These are phyloP conservation scores for Moxostoma hubbsi DNA, from an alignment of 2,797 vertebrate species.

Conservation along the genomic window DNA sequence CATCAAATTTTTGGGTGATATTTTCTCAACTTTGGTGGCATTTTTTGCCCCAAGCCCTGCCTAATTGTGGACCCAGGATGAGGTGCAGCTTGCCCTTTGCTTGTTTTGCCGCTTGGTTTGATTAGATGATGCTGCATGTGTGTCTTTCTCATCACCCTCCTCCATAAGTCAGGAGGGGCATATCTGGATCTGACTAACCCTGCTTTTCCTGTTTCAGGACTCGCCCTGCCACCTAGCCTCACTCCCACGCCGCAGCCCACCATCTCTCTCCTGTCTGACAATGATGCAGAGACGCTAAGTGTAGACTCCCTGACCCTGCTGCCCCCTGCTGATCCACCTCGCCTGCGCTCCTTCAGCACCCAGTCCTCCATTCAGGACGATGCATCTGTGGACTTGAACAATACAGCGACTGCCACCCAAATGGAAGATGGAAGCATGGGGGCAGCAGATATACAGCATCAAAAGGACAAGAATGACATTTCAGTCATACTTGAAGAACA, in stretches of 20 bases:
- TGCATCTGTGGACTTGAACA: slow-evolving; percentile 53
- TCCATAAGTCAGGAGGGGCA: slow-evolving; percentile 63
- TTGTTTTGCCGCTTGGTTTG: not conserved
- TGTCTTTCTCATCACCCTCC: slow-evolving; percentile 74
- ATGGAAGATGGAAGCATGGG: slow-evolving; percentile 6
- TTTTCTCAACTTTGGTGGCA: no score
- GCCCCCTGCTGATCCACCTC: slow-evolving; percentile 85
- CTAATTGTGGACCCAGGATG: no score
- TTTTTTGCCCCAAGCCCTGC: no score
- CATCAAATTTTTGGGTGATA: no score
- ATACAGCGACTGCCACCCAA: slow-evolving; percentile 53
- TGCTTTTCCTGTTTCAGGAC: slow-evolving; percentile 62
- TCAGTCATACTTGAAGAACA: slow-evolving; percentile 9
- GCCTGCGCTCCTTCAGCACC: slow-evolving; percentile 80
- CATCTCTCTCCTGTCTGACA: slow-evolving; percentile 90
- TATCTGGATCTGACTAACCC: slow-evolving; percentile 57
- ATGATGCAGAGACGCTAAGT: slow-evolving; percentile 80
- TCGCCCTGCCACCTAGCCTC: slow-evolving; percentile 90
- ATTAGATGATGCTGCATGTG: slow-evolving; percentile 74
- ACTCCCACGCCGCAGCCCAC: slow-evolving; percentile 92
- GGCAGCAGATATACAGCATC: not conserved
- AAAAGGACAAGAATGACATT: slow-evolving; percentile 10
- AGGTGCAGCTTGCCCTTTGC: slow-evolving; percentile 5
- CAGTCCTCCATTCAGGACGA: slow-evolving; percentile 57
- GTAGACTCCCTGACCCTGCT: slow-evolving; percentile 92